Percentiles rank a stretch among this genome's conserved stretches.
Evolutionary conservation across 2,113 vertebrate species (phyloP).

Genomic region (Crypturellus undulatus): DNA sequence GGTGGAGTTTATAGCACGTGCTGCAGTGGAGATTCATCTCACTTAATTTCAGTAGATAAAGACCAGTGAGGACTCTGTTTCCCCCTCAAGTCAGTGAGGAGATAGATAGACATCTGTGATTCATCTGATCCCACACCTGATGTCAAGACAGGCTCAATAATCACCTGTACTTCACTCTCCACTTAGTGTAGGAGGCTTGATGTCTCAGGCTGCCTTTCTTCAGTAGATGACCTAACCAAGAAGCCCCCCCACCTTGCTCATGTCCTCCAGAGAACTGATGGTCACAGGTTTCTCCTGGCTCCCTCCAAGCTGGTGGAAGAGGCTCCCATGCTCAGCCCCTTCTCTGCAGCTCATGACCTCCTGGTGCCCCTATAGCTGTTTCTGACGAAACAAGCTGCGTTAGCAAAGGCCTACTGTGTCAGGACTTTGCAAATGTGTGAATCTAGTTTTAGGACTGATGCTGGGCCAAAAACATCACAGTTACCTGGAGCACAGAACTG

Average conservation of each 20-base stretch:
- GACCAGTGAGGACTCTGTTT: background rate
- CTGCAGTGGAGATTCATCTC: background rate
- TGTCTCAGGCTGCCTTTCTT: background rate
- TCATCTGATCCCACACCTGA: background rate
- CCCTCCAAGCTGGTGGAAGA: background rate
- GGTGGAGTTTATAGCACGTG: background rate
- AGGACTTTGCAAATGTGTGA: background rate
- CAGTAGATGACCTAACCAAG: background rate
- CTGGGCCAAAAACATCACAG: accelerated
- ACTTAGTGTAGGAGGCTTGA: background rate
- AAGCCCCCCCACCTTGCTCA: accelerated
- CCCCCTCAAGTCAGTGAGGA: background rate
- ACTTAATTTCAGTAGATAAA: background rate
- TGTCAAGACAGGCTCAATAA: background rate
- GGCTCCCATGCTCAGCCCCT: background rate
- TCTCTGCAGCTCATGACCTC: background rate
- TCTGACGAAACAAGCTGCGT: background rate
- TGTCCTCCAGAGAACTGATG: background rate
- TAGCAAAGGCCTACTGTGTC: background rate
- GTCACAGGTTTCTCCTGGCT: background rate
- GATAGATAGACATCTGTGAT: background rate
- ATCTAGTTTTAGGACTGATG: background rate
- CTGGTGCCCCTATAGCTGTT: accelerated
- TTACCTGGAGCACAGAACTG: background rate
- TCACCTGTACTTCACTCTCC: background rate